phyloP scores from a whole-genome alignment of 2,113 vertebrate genomes.

The Cyprinus carpio region DNA sequence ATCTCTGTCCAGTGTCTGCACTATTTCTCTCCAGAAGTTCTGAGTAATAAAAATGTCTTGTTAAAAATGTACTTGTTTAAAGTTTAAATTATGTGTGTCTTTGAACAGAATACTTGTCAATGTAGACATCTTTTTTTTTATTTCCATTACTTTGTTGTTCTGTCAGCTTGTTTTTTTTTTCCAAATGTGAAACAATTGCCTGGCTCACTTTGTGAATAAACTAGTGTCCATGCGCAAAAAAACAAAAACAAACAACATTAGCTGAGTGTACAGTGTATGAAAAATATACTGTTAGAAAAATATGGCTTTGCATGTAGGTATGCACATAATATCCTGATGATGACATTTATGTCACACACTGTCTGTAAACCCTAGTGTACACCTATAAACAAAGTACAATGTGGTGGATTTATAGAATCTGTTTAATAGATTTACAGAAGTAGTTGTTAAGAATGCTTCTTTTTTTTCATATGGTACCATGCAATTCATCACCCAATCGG shows the following conservation, averaged over 20 bases:
- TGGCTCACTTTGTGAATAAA: not conserved
- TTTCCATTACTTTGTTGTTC: no score
- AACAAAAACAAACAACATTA: not conserved
- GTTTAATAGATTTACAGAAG: no score
- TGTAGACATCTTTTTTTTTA: not conserved
- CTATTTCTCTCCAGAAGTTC: not conserved
- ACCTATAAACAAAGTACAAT: not conserved
- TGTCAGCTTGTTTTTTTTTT: not conserved
- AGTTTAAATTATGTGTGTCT: not conserved
- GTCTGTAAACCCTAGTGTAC: not conserved
- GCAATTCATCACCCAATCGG: no score
- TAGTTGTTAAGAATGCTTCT: no score
- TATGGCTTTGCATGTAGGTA: not conserved
- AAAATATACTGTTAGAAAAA: not conserved
- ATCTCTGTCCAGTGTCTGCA: not conserved
- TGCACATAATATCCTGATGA: not conserved
- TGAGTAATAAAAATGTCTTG: not conserved
- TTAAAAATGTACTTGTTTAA: not conserved
- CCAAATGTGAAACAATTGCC: not conserved
- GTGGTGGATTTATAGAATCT: no score
- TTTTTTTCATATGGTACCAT: no score
- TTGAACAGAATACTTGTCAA: not conserved
- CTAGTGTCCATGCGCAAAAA: not conserved
- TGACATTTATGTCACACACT: not conserved
- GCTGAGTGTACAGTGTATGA: not conserved